phyloP scores from a whole-genome alignment of 2,888 invertebrate species.

The Drosophila flavopinicola region DNA sequence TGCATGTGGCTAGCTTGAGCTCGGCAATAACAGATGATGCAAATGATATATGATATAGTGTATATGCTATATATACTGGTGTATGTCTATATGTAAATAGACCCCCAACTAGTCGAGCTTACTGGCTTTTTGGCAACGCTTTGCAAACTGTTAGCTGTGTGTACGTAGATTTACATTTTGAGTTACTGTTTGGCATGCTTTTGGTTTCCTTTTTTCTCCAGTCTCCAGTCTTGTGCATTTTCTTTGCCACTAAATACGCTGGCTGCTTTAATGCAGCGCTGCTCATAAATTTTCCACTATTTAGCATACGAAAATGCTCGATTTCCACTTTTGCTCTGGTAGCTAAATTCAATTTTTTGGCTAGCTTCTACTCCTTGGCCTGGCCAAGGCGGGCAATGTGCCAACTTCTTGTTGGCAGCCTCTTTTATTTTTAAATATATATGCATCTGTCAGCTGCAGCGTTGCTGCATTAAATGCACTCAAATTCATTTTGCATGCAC shows the following conservation, averaged over 20 bases:
- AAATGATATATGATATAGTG: conserved; percentile 15
- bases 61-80: neutral
- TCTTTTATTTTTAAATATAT: neutral
- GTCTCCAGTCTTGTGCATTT: too few species aligned
- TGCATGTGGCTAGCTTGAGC: conserved; percentile 73
- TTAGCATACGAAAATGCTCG: conserved; percentile 59
- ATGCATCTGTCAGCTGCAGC: conserved; percentile 37
- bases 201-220: conserved; percentile 6
- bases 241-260: conserved; percentile 30
- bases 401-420: conserved; percentile 44
- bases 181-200: conserved; percentile 56
- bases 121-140: conserved; percentile 38
- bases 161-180: conserved; percentile 51
- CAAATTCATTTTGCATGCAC: conserved; percentile 37
- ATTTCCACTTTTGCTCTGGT: conserved; percentile 22
- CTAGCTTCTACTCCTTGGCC: conserved; percentile 29
- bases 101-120: conserved; percentile 2
- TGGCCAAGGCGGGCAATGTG: conserved; percentile 61
- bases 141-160: conserved; percentile 46
- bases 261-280: conserved; percentile 45
- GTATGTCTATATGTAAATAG: neutral
- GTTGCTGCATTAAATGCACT: conserved; percentile 25
- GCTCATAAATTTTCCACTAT: conserved; percentile 64
- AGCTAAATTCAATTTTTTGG: conserved; percentile 57
- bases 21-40: conserved; percentile 18